phyloP scores from a whole-genome alignment of 2,888 invertebrate species.

The Mesoligia furuncula region DNA sequence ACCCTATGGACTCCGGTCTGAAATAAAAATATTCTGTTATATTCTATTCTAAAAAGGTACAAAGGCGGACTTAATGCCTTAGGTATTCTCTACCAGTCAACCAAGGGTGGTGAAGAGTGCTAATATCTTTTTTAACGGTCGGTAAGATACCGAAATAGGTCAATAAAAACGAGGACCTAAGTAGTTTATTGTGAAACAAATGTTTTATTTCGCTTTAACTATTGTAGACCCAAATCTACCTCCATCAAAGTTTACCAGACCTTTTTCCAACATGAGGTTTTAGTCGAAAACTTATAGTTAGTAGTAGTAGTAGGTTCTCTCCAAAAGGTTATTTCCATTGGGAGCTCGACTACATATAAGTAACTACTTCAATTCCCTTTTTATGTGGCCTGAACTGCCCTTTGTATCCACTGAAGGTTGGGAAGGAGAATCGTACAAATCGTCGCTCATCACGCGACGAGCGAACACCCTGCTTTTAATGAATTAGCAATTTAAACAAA shows the following conservation, averaged over 20 bases:
- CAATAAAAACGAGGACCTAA: not conserved
- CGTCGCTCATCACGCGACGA: conserved; percentile 63
- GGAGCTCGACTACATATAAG: conserved; percentile 31
- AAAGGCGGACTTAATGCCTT: no score
- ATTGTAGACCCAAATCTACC: conserved; percentile 11
- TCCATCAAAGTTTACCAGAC: conserved; percentile 1
- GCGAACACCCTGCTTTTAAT: conserved; percentile 57
- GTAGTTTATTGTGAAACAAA: not conserved
- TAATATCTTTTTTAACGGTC: not conserved
- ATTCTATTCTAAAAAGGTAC: no score
- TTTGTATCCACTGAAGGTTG: conserved; percentile 53
- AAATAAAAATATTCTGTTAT: no score
- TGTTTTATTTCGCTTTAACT: not conserved
- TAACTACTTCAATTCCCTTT: conserved; percentile 49
- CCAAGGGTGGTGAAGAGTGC: no score
- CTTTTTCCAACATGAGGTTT: conserved; percentile 15
- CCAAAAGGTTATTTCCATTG: conserved; percentile 14
- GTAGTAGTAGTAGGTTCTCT: no score
- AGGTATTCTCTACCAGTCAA: no score
- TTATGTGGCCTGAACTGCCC: conserved; percentile 40
- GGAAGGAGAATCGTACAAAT: conserved; percentile 63
- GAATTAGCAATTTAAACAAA: conserved; percentile 69
- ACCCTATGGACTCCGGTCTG: no score
- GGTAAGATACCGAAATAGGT: not conserved
- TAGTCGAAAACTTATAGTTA: conserved; percentile 5